Evolutionary conservation across 2,888 invertebrate species (phyloP), one percentile per base, ranked within the genome.

Genomic region (Heliconius erato): DNA sequence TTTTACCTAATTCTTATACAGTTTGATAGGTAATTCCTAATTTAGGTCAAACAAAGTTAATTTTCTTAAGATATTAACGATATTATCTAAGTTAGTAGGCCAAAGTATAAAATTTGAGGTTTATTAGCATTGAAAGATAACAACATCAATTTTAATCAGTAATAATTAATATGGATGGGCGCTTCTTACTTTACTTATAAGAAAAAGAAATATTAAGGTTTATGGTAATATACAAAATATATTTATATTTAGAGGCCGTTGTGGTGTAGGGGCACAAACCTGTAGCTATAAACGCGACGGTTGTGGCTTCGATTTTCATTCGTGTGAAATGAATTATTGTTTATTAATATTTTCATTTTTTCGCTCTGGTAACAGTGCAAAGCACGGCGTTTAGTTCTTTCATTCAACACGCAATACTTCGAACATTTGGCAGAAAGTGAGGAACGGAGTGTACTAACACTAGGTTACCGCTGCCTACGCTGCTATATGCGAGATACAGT

Each of bases 21-120:
- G 7, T 72, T 49, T 49, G 16, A 28, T 44, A 49, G 26, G 44
- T 71, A 71, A 2, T 14, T 28, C 5, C 19, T 72, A 72, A 72
- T 72, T 49, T 72, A 9, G 72, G 35, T 11, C 59, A 74, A n/a
- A 59, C 76, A 19, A 63, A 40, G 7, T 59, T 26, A 63, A 63
- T 40, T 76, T 74, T 59, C n/a, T n/a, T 3, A 76, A 59, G 59
- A 32, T 5, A 76, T 76, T 76, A 26, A 63, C n/a, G 14, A n/a
- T 63, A 76, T 63, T 76, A 63, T 76, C 26, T 26, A 63, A 76
- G 76, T 76, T 63, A 76, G 63, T 76, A 63, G 63, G 76, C 63
- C 63, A 76, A 76, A 63, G 76, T 35, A 16, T 40, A 40, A 63
- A 71, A 40, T 63, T 63, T 40, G 35, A 76, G 63, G 32, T 63